These are phyloP conservation scores for Venustaconcha ellipsiformis DNA, from an alignment of 1,140 invertebrate species.

Conservation along the genomic window DNA sequence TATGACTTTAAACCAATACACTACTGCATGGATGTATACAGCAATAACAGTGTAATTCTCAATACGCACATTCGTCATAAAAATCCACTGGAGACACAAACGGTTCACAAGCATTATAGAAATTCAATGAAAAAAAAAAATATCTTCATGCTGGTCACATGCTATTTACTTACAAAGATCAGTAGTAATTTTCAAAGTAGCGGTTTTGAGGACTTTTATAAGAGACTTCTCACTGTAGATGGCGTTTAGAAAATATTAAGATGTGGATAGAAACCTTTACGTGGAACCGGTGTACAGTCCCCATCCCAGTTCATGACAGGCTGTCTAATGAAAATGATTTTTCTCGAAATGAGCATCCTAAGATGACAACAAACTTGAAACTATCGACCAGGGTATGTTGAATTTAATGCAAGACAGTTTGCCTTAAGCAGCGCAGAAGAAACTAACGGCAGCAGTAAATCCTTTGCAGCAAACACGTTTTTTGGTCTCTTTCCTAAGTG, in stretches of 20 bases:
- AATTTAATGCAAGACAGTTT: too few relatives aligned
- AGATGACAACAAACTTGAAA: too few relatives aligned
- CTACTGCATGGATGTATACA: constrained; percentile 23
- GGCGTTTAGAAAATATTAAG: not conserved
- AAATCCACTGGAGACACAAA: not conserved
- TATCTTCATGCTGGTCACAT: constrained; percentile 16
- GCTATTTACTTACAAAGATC: constrained; percentile 14
- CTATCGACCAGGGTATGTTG: too few relatives aligned
- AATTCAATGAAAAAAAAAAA: constrained; percentile 6
- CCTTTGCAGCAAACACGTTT: too few relatives aligned
- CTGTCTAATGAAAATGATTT: too few relatives aligned
- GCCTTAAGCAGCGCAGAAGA: too few relatives aligned
- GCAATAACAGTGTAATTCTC: constrained; percentile 18
- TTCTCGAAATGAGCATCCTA: too few relatives aligned
- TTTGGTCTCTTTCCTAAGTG: too few relatives aligned
- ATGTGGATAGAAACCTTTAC: not conserved
- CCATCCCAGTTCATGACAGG: too few relatives aligned
- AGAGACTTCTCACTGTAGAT: not conserved
- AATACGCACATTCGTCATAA: constrained; percentile 7
- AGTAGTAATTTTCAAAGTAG: not conserved
- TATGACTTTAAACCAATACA: constrained; percentile 24
- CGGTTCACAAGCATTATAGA: not conserved
- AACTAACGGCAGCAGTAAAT: too few relatives aligned
- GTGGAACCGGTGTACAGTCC: not conserved
- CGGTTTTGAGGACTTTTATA: not conserved